phyloP scores from a whole-genome alignment of 2,113 vertebrate species.

The Peromyscus californicus region DNA sequence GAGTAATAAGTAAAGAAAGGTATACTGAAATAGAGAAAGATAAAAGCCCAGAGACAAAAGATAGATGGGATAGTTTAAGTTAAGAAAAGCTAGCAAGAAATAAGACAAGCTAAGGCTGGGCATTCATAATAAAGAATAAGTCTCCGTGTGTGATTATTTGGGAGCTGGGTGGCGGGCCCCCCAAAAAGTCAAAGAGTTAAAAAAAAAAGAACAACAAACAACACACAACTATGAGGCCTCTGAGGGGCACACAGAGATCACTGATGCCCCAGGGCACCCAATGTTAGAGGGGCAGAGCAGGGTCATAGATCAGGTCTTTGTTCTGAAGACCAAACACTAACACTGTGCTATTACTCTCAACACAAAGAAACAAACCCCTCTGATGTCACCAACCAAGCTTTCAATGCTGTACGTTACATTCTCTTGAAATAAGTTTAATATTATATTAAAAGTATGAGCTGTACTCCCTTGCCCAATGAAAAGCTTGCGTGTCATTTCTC shows the following conservation, averaged over 20 bases:
- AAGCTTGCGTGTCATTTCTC: background rate
- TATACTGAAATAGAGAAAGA: too few species aligned
- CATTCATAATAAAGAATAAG: too few species aligned
- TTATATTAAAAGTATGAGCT: background rate
- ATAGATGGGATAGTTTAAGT: too few species aligned
- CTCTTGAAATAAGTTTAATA: conserved; percentile 23
- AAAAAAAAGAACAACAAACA: too few species aligned
- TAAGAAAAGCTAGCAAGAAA: too few species aligned
- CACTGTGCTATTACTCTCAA: background rate
- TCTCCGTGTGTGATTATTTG: too few species aligned
- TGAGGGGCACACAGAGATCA: background rate
- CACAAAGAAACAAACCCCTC: conserved; percentile 39
- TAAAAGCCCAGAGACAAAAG: too few species aligned
- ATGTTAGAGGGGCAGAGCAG: background rate
- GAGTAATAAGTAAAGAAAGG: too few species aligned
- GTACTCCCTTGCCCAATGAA: background rate
- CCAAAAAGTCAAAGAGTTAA: too few species aligned
- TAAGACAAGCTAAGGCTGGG: too few species aligned
- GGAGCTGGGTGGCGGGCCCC: too few species aligned
- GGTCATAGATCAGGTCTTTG: background rate
- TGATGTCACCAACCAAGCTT: background rate
- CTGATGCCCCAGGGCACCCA: background rate
- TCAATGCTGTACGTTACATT: background rate
- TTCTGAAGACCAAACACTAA: background rate
- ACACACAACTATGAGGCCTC: background rate